Conservation (phyloP, 2,888 invertebrate species). For the Dorcus parallelipipedus region DNA sequence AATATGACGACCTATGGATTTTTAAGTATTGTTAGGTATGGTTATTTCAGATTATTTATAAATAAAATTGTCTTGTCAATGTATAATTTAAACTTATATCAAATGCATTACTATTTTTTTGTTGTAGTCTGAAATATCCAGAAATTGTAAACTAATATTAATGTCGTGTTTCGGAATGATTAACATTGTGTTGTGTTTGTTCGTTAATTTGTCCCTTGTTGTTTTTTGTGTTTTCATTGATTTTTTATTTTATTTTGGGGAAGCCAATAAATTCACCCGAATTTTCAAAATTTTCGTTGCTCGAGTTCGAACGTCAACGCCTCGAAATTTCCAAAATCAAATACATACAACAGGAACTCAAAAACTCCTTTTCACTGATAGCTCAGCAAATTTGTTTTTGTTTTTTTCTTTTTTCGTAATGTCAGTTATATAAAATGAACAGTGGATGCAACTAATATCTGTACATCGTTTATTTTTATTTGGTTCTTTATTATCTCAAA, state of each 20-base stretch:
- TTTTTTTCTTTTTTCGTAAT: background rate
- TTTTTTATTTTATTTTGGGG: constrained; percentile 35
- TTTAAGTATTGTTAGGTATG: constrained; percentile 19
- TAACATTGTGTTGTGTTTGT: constrained; percentile 42
- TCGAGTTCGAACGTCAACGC: background rate
- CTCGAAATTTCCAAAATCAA: constrained; percentile 5
- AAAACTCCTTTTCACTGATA: background rate
- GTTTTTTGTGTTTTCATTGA: constrained; percentile 40
- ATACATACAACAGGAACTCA: constrained; percentile 2
- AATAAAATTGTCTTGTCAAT: too few relatives aligned
- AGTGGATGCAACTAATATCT: constrained; percentile 22
- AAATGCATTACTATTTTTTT: background rate
- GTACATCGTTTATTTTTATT: constrained; percentile 20
- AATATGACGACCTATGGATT: constrained; percentile 14
- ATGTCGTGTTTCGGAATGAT: constrained; percentile 42
- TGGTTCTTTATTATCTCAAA: constrained; percentile 4
- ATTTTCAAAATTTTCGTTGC: too few relatives aligned
- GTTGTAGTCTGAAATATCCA: constrained; percentile 15
- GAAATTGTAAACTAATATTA: constrained; percentile 21
- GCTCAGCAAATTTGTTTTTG: too few relatives aligned
- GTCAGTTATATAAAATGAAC: constrained; percentile 6
- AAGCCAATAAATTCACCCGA: constrained; percentile 31
- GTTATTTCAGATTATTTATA: constrained; percentile 17
- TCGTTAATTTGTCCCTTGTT: constrained; percentile 44
- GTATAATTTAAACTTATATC: too few relatives aligned